Conservation (phyloP, 2,888 invertebrate genomes). For the Plusia festucae region DNA sequence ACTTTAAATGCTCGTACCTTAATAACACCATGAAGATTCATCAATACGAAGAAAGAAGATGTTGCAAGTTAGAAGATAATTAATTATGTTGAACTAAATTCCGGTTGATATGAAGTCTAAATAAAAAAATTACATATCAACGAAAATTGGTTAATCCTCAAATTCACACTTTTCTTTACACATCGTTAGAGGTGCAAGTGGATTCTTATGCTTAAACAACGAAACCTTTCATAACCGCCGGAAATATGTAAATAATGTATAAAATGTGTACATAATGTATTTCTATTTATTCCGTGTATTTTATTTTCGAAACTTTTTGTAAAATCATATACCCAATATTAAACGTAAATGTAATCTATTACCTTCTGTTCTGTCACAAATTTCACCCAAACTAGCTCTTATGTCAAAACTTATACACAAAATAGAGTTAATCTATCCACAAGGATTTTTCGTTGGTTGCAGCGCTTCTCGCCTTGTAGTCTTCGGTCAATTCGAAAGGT, state of each 20-base stretch:
- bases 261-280: not conserved
- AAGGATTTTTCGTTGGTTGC: slow-evolving; percentile 28
- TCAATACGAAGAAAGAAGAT: not conserved
- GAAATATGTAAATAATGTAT: too few relatives aligned
- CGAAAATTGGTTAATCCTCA: too few relatives aligned
- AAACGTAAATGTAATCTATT: too few relatives aligned
- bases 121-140: not conserved
- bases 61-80: not conserved
- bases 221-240: not conserved
- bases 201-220: too few relatives aligned
- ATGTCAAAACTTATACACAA: not conserved
- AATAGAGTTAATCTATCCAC: slow-evolving; percentile 2
- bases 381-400: not conserved
- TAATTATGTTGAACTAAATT: not conserved
- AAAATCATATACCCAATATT: too few relatives aligned
- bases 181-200: too few relatives aligned
- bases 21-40: not conserved
- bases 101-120: not conserved
- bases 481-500: slow-evolving; percentile 97
- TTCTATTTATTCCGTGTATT: too few relatives aligned
- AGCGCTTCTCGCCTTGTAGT: slow-evolving; percentile 99
- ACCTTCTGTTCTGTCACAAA: too few relatives aligned
- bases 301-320: too few relatives aligned
- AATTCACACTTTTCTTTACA: too few relatives aligned
- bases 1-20: slow-evolving; percentile 8